Base-by-base conservation (phyloP, 1,140 invertebrate species). In the Listronotus bonariensis region DNA sequence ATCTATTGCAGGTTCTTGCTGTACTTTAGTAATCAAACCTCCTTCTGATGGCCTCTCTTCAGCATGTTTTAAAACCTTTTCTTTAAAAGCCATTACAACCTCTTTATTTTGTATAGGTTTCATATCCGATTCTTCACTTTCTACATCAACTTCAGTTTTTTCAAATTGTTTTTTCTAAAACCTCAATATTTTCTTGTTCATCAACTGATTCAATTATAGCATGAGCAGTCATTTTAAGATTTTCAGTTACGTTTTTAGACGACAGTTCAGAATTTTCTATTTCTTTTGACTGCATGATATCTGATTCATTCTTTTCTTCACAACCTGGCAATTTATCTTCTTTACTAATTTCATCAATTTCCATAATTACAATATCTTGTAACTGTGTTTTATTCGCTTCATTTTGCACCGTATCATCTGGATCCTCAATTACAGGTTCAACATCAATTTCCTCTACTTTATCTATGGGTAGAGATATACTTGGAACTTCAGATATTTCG, bases 381-480 rank as follows among this genome's bases (percentile, higher is more conserved):
- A 10, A 10, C 41, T 53, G 40, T 31, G 7, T 32, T 53, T 46
- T 40, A 18, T 31, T 8, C 15, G 26, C 15, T n/a, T 14, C n/a
- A 34, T 14, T 18, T 58, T 40, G n/a, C 26, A 11, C 10, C 31
- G 49, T 49, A 5, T 63, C 43, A 7, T 54, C 41, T n/a, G 60
- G 41, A 45, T 54, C 26, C 54, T 63, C 52, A 34, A 61, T 15
- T 12, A 59, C 45, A 5, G 56, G 42, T n/a, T 48, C 34, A 14
- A 18, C 3, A 2, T 17, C 9, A 59, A 32, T 9, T 49, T 15
- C 17, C 15, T 59, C 57, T 18, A n/a, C 57, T 8, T 20, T n/a
- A 36, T 36, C 11, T 10, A 7, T 8, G 6, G 34, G 26, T 12
- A 18, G 3, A 43, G 40, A 17, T 6, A n/a, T 12, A 15, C 31